Conservation (phyloP, 2,888 invertebrate species). For the Lepidochrysops patricia region DNA sequence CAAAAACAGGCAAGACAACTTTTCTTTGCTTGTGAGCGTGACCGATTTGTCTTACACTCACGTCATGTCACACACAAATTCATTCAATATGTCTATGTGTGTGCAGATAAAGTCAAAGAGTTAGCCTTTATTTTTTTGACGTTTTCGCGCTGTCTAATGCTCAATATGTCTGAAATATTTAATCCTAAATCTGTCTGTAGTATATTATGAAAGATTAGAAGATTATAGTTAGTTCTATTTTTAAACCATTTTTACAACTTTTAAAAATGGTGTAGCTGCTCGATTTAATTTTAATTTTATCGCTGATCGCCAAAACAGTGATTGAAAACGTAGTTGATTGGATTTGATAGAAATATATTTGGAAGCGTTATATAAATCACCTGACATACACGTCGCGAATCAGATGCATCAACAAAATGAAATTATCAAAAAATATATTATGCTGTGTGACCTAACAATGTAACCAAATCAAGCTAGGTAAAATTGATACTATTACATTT, state of each 20-base stretch:
- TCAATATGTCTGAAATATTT: no score
- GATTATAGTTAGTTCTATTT: no score
- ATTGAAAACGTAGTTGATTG: constrained; percentile 2
- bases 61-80: no score
- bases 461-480: background rate
- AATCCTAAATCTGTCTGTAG: no score
- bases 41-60: no score
- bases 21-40: no score
- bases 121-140: no score
- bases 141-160: no score
- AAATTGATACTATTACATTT: background rate
- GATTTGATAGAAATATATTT: constrained; percentile 9
- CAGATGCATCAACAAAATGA: constrained; percentile 3
- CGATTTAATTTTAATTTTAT: background rate
- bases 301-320: background rate
- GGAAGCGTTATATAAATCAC: constrained; percentile 2
- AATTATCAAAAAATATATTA: constrained; percentile 11
- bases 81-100: no score
- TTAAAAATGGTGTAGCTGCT: background rate
- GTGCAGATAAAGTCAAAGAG: no score
- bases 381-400: background rate
- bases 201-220: no score
- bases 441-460: background rate
- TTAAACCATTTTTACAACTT: background rate
- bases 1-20: no score